phyloP scores from a whole-genome alignment of 2,113 vertebrate species.

The Rhabdomys dilectus region DNA sequence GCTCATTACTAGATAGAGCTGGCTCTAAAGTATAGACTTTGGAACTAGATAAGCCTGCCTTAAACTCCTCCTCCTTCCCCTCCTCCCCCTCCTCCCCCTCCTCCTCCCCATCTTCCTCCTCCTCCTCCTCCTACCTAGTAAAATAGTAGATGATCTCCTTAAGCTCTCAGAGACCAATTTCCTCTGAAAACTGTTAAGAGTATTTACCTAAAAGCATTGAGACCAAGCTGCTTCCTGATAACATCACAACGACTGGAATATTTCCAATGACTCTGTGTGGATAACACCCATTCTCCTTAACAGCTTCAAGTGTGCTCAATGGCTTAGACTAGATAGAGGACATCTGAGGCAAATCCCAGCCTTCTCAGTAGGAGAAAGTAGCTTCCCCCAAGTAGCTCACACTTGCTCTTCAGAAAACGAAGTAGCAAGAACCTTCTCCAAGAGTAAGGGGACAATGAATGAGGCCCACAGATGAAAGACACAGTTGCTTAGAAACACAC shows the following conservation, averaged over 20 bases:
- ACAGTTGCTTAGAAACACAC: background rate
- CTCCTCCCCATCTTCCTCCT: too few relatives aligned
- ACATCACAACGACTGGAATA: background rate
- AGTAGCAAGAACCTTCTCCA: background rate
- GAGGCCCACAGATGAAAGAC: background rate
- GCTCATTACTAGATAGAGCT: background rate
- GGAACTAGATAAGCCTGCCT: background rate
- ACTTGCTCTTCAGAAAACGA: background rate
- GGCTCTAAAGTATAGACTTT: accelerated
- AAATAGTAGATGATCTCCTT: background rate
- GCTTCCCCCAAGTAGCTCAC: accelerated
- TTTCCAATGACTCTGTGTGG: background rate
- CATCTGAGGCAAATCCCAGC: too few relatives aligned
- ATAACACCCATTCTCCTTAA: background rate
- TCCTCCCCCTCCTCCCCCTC: background rate
- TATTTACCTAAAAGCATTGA: background rate
- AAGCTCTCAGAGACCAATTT: background rate
- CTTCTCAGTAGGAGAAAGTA: background rate
- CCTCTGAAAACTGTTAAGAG: background rate
- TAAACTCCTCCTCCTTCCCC: background rate
- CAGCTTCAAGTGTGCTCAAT: background rate
- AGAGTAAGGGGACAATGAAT: background rate
- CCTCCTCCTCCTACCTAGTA: background rate
- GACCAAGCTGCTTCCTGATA: background rate
- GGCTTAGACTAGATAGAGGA: too few relatives aligned